Percentiles rank a stretch among this genome's conserved stretches.
phyloP scores from a whole-genome alignment of 2,888 invertebrate species.

The Glaucopsyche alexis region DNA sequence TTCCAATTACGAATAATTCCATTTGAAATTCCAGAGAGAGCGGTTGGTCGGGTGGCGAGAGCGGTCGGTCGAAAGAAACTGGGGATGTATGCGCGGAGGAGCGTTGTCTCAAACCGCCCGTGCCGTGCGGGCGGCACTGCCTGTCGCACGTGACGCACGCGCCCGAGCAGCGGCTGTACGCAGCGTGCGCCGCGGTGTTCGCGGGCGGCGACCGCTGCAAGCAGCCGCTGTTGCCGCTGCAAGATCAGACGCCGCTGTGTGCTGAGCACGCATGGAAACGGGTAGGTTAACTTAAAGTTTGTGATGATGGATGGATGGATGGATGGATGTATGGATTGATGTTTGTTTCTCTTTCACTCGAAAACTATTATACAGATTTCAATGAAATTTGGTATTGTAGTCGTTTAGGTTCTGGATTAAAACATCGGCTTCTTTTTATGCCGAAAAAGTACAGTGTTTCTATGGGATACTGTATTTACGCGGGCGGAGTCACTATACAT shows the following conservation, averaged over 20 bases:
- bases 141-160: conserved; percentile 91
- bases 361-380: no score
- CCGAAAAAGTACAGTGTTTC: no score
- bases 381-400: no score
- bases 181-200: conserved; percentile 73
- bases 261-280: conserved; percentile 91
- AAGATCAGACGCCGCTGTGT: conserved; percentile 88
- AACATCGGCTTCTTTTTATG: no score
- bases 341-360: no score
- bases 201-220: conserved; percentile 72
- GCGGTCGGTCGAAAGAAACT: conserved; percentile 41
- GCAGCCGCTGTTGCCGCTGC: conserved; percentile 69
- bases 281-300: no score
- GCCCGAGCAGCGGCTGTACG: conserved; percentile 87
- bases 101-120: conserved; percentile 64
- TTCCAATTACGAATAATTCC: conserved; percentile 1
- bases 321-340: no score
- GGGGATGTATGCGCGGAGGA: conserved; percentile 52
- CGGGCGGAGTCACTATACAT: no score
- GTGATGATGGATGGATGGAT: no score
- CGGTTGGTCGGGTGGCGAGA: conserved; percentile 67
- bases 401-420: no score
- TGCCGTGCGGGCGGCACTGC: conserved; percentile 91
- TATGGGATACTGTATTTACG: no score
- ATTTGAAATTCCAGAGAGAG: conserved; percentile 37